Evolutionary conservation across 2,113 vertebrate genomes (phyloP), one percentile per base, ranked within the genome.

Genomic region (Chrysochloris asiatica): DNA sequence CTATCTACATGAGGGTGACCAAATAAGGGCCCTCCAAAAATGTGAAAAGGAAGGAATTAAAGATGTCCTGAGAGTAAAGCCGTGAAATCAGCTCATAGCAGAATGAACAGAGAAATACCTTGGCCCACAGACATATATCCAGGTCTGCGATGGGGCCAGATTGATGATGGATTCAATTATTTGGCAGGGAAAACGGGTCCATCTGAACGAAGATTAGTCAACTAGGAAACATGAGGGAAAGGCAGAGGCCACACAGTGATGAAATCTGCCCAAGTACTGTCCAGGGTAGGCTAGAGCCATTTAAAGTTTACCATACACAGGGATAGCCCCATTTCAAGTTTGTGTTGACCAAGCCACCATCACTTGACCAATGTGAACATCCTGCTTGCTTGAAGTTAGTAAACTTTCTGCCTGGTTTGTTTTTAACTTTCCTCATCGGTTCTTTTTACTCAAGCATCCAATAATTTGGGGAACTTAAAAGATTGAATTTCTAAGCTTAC

Each of bases 191-290:
- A 10, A 79, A 48, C 3, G 30, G 33, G 26, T 10, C 14, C 38
- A 6, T 78, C 4, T 0, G 14, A n/a, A n/a, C n/a, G n/a, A 12
- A 36, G 28, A 72, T 0, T 13, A 19, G 19, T 11, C 19, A 2
- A 22, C 26, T 30, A 45, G 14, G 24, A 24, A 28, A 38, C 33
- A 10, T 38, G 21, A 38, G 41, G 30, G 26, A 3, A 22, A 41
- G 26, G 8, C 24, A 33, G 59, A 38, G 36, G 56, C 26, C 36
- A 2, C 41, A 28, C 21, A 4, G 2, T 26, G 4, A 4, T 1
- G 41, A 36, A 10, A 36, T 16, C 41, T 8, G 14, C 16, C 50
- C 28, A 21, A 19, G n/a, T 50, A n/a, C 28, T 21, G 19, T 52
- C 9, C 50, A 9, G 71, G 45, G 61, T 28, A 24, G 50, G 12